Evolutionary conservation across 2,888 invertebrate species (phyloP).

Genomic region (Tiliacea citrago): DNA sequence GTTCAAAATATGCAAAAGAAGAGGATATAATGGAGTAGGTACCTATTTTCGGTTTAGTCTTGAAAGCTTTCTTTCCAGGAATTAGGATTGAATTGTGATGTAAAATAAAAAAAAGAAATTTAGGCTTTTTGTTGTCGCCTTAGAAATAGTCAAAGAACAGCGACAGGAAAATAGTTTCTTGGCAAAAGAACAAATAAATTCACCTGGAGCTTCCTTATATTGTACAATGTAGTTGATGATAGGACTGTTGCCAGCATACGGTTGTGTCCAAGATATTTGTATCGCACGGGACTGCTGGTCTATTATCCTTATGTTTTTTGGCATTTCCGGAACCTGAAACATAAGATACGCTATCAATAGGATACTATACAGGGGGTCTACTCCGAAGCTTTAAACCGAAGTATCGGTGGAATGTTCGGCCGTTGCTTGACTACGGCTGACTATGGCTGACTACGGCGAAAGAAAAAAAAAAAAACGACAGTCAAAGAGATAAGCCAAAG

Average conservation of each 20-base stretch:
- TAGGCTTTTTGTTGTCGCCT: not conserved
- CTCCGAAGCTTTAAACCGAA: too few species aligned
- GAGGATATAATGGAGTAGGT: not conserved
- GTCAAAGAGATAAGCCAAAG: too few species aligned
- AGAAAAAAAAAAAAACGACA: too few species aligned
- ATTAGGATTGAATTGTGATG: not conserved
- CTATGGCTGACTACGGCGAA: too few species aligned
- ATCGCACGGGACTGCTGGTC: conserved; percentile 96
- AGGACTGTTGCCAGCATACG: conserved; percentile 97
- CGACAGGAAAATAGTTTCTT: not conserved
- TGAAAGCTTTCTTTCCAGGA: not conserved
- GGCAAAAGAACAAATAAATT: conserved; percentile 61
- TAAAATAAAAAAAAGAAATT: not conserved
- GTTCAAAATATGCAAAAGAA: conserved; percentile 53
- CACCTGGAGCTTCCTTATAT: conserved; percentile 96
- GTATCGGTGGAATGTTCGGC: too few species aligned
- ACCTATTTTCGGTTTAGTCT: not conserved
- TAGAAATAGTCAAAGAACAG: not conserved
- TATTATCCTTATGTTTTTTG: conserved; percentile 95
- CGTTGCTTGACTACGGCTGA: too few species aligned
- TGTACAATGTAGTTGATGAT: conserved; percentile 97
- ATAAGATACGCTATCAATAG: not conserved
- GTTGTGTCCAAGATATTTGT: conserved; percentile 97
- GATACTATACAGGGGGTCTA: too few species aligned
- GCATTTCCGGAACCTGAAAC: conserved; percentile 95